phyloP scores from a whole-genome alignment of 2,797 vertebrate species.

The Hozukius guyotensis region DNA sequence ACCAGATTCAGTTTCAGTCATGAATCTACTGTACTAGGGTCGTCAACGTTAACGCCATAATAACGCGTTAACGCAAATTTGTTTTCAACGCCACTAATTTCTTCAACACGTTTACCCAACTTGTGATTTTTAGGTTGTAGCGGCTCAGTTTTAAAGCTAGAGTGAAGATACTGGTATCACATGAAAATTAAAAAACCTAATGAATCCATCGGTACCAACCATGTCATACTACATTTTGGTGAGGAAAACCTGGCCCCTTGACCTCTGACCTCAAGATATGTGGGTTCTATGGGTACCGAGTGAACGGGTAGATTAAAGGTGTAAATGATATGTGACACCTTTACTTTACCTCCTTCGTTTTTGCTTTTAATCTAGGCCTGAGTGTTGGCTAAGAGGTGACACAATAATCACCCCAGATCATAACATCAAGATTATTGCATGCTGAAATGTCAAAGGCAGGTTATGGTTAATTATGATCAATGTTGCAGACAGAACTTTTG shows the following conservation, averaged over 20 bases:
- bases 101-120: too few species aligned
- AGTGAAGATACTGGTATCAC: too few species aligned
- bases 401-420: neutral
- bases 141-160: too few species aligned
- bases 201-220: too few species aligned
- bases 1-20: neutral
- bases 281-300: too few species aligned
- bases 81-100: too few species aligned
- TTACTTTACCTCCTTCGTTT: neutral
- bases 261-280: too few species aligned
- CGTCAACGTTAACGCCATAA: too few species aligned
- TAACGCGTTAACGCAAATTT: too few species aligned
- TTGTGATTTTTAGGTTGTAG: too few species aligned
- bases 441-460: neutral
- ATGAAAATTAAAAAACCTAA: neutral
- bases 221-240: too few species aligned
- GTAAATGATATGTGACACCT: neutral
- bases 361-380: neutral
- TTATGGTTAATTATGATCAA: neutral
- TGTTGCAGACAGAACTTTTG: neutral
- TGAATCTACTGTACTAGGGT: neutral
- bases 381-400: neutral
- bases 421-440: neutral
- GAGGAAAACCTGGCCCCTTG: too few species aligned
- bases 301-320: neutral